Evolutionary conservation across 1,140 invertebrate genomes (phyloP), one percentile per base, ranked within the genome.

Genomic region (Pygmarrhopalites habei): DNA sequence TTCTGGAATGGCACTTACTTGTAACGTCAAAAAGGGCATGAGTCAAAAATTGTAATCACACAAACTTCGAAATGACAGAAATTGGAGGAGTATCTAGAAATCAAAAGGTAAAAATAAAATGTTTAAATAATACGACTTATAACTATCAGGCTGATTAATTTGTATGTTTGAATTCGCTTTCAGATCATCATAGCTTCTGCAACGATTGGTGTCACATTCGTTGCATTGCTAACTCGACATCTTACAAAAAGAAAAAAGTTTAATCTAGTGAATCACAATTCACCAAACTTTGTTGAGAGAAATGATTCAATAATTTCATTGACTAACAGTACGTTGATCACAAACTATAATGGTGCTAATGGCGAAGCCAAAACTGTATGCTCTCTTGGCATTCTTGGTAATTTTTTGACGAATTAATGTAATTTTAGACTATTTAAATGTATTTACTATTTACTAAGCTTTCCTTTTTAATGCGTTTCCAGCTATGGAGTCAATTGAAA

Each of bases 401-500:
- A 61, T 12, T 25, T 14, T 43, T 14, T 21, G 4, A 53, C 15
- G 32, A 35, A 35, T 35, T 35, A 35, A 5, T n/a, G n/a, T 7
- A 25, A 53, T 7, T 53, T 19, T 57, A 25, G 4, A 14, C 14
- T 57, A 25, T 21, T 35, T 15, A 14, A 21, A 21, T 43, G 39
- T 57, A 41, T 23, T 23, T 19, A 4, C 12, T 14, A 21, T 14
- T 39, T 35, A 25, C 53, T 52, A 43, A 29, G 49, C 14, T 43
- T 43, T 61, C 44, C 44, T 19, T 49, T 62, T 43, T 56, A 60
- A 62, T 74, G 76, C n/a, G n/a, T n/a, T n/a, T n/a, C n/a, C 75
- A 90, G 89, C 88, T 30, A 88, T 95, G 85, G 91, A 95, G 76
- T 88, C 91, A 1, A 74, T 95, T 67, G 90, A 93, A 71, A 90